Evolutionary conservation across 2,888 invertebrate species (phyloP).

Genomic region (Serripes groenlandicus): DNA sequence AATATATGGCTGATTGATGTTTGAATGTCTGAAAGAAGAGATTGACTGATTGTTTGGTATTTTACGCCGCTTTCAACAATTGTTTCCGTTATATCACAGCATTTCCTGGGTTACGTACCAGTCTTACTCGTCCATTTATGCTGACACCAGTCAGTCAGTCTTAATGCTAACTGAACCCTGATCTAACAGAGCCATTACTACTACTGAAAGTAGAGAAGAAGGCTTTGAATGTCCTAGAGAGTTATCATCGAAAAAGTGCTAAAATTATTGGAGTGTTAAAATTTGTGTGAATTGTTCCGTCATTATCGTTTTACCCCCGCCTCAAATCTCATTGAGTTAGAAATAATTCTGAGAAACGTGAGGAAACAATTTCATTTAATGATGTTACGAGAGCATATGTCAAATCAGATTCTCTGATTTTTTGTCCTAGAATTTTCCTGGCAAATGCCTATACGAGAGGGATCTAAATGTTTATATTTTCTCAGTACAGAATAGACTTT

Average conservation of each 20-base stretch:
- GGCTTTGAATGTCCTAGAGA: not conserved
- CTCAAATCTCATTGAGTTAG: constrained; percentile 1
- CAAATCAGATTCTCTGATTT: not conserved
- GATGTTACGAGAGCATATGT: constrained; percentile 7
- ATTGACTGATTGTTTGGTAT: no score
- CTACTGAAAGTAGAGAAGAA: not conserved
- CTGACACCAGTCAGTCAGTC: no score
- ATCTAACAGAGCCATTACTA: not conserved
- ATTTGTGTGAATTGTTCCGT: constrained; percentile 8
- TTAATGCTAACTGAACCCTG: no score
- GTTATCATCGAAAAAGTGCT: not conserved
- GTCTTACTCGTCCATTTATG: no score
- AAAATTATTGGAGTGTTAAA: constrained; percentile 10
- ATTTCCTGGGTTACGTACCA: no score
- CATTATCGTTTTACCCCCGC: constrained; percentile 1
- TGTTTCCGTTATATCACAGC: no score
- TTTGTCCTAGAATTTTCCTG: not conserved
- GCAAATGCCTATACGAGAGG: no score
- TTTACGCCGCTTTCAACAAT: no score
- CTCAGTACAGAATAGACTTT: no score
- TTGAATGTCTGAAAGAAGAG: no score
- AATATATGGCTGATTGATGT: no score
- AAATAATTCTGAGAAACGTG: constrained; percentile 1
- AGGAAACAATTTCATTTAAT: constrained; percentile 14
- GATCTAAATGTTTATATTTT: no score